A percentile compares a stretch with the other conserved stretches of the same genome.
phyloP scores from a whole-genome alignment of 2,113 vertebrate species.

The Lepus timidus region DNA sequence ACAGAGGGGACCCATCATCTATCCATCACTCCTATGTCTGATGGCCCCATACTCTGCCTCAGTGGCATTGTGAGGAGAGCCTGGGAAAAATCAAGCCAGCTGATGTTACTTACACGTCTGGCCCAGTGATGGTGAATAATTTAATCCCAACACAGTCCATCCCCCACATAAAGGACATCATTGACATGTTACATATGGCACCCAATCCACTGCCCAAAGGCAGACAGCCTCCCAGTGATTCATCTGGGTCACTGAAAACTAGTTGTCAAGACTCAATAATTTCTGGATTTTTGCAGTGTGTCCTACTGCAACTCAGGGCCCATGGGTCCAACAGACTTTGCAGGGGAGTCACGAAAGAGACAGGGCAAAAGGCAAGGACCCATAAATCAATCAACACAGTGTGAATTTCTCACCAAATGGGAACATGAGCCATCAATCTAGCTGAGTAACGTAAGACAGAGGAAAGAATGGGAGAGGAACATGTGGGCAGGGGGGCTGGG shows the following conservation, averaged over 20 bases:
- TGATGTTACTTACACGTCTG: too few species aligned
- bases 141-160: not conserved
- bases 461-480: not conserved
- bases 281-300: not conserved
- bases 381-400: not conserved
- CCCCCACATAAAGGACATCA: not conserved
- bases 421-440: rapidly evolving
- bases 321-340: not conserved
- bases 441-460: rapidly evolving
- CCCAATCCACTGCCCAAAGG: not conserved
- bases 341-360: rapidly evolving
- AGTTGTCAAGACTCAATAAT: not conserved
- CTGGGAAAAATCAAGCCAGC: not conserved
- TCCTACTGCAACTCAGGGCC: not conserved
- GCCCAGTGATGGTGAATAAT: not conserved
- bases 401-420: not conserved
- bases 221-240: not conserved
- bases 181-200: too few species aligned
- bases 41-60: not conserved
- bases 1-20: rapidly evolving
- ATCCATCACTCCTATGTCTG: not conserved
- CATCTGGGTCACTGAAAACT: not conserved
- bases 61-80: not conserved
- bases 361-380: not conserved
- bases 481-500: rapidly evolving